phyloP scores from a whole-genome alignment of 2,797 vertebrate genomes.

The Sciurus vulgaris region DNA sequence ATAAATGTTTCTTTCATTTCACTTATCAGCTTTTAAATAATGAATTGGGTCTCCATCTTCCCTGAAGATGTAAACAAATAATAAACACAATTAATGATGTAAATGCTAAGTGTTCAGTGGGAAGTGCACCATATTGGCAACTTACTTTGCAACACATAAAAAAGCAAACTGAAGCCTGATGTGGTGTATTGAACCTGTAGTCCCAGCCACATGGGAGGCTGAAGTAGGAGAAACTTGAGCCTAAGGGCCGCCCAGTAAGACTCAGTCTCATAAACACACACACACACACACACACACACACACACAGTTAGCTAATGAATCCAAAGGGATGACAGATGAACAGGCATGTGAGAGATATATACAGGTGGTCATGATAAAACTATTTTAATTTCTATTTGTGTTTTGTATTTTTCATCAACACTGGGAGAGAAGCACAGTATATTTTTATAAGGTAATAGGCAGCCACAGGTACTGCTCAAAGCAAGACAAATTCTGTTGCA shows the following conservation, averaged over 20 bases:
- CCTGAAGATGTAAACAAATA: neutral
- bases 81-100: neutral
- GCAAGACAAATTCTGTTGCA: neutral
- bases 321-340: neutral
- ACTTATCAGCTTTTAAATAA: neutral
- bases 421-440: neutral
- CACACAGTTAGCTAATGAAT: neutral
- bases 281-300: neutral
- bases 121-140: neutral
- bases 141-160: neutral
- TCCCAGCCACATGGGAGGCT: neutral
- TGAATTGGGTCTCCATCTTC: neutral
- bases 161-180: neutral
- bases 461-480: neutral
- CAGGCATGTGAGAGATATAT: neutral
- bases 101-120: neutral
- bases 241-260: neutral
- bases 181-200: neutral
- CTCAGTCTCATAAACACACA: too few relatives aligned
- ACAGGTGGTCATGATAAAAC: neutral
- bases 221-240: neutral
- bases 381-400: neutral
- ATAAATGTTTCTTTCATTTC: slow-evolving; percentile 11
- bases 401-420: slow-evolving; percentile 1
- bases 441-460: neutral